These are phyloP conservation scores for Spisula subtruncata DNA, from an alignment of 2,888 invertebrate species.

Conservation along the genomic window DNA sequence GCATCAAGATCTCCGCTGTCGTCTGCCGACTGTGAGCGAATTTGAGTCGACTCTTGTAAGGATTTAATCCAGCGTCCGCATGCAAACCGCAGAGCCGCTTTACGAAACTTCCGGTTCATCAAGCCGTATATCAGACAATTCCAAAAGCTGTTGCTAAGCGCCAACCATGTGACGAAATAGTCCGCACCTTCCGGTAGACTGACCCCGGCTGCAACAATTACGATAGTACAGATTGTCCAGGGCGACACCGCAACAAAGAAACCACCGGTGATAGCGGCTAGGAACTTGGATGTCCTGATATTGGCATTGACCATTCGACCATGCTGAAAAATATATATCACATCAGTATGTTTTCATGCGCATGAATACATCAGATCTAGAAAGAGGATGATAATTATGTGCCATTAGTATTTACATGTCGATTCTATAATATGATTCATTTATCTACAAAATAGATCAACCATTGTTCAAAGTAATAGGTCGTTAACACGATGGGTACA, in stretches of 20 bases:
- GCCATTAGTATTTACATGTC: too few relatives aligned
- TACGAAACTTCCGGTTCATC: constrained; percentile 71
- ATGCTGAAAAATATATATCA: constrained; percentile 42
- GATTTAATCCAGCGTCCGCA: constrained; percentile 63
- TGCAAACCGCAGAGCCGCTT: constrained; percentile 61
- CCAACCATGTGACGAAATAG: constrained; percentile 69
- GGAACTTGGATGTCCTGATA: constrained; percentile 69
- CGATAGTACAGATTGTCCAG: constrained; percentile 68
- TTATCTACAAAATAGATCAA: too few relatives aligned
- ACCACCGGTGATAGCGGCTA: constrained; percentile 73
- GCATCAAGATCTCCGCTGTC: constrained; percentile 50
- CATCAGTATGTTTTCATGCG: too few relatives aligned
- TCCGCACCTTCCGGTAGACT: constrained; percentile 55
- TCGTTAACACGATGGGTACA: too few relatives aligned
- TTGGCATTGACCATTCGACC: constrained; percentile 59
- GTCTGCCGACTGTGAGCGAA: constrained; percentile 32
- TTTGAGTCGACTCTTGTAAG: constrained; percentile 38
- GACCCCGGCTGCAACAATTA: constrained; percentile 60
- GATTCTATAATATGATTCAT: too few relatives aligned
- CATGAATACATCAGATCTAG: too few relatives aligned
- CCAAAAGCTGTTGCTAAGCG: constrained; percentile 71
- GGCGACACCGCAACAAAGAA: constrained; percentile 70
- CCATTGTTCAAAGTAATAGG: too few relatives aligned
- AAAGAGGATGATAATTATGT: too few relatives aligned
- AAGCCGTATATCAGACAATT: constrained; percentile 69